Evolutionary conservation across 2,113 vertebrate species (phyloP), one percentile per base, ranked within the genome.

Genomic region (Gila orcuttii): DNA sequence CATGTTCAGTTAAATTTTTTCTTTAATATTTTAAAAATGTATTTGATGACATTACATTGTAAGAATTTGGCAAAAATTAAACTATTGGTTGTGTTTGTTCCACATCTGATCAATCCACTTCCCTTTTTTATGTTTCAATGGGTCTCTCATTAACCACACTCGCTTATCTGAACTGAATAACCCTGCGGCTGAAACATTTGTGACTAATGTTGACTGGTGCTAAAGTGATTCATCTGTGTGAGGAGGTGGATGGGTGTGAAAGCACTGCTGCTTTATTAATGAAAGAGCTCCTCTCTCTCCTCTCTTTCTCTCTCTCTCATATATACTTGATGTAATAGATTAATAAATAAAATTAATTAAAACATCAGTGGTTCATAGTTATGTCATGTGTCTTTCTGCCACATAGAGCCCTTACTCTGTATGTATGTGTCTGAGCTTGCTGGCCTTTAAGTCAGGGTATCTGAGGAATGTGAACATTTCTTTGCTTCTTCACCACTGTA

Each of bases 391-490:
- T 66, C 62, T 57, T 57, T 73, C 31, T 83, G 81, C 66, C 81
- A 73, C 13, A 19, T 8, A 82, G 28, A 82, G 25, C 45, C 50
- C 6, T 6, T 50, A 7, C 52, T 80, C 7, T 28, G 36, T 8
- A 8, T 55, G 80, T 86, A 74, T 86, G 1, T 82, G 78, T 80
- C 19, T 81, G 50, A 76, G 68, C 81, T 66, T 78, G 84, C 84
- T 85, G 75, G 59, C 47, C 28, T 66, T 84, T 50, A 45, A 52
- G 28, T 45, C 59, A 85, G 59, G 71, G 13, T 42, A 76, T 75
- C 62, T 82, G 62, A 82, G 45, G 81, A 83, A 83, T 83, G 81
- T 73, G 66, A 55, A 73, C 12, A 66, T 82, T 68, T 47, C 62
- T 68, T 84, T 59, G 28, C 74, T 85, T 69, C 36, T 52, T 10